Conservation (phyloP, 2,113 vertebrate genomes). For the Craseonycteris thonglongyai region DNA sequence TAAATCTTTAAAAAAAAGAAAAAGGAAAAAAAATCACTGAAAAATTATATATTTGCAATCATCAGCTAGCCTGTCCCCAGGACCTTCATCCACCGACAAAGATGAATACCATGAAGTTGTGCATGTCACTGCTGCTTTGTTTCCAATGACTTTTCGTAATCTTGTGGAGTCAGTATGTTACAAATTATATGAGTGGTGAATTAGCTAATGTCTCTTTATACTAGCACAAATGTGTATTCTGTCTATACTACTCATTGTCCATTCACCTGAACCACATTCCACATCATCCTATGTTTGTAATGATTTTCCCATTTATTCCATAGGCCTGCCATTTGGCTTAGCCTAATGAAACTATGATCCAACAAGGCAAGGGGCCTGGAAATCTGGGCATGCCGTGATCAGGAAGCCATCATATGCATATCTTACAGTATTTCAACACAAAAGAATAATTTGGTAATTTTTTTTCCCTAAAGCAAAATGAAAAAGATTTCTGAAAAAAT, state of each 20-base stretch:
- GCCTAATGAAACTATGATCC: neutral
- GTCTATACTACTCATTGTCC: neutral
- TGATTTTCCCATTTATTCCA: neutral
- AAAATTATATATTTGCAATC: neutral
- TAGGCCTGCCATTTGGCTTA: neutral
- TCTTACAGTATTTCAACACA: neutral
- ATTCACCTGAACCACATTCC: neutral
- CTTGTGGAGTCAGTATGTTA: neutral
- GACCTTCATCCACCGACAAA: neutral
- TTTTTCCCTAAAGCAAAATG: neutral
- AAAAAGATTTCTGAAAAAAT: conserved; percentile 12
- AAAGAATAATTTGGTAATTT: neutral
- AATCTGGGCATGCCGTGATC: neutral
- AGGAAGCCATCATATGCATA: neutral
- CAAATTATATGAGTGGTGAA: neutral
- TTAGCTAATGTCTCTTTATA: neutral
- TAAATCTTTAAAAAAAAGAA: neutral
- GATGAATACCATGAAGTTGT: neutral
- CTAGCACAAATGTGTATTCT: neutral
- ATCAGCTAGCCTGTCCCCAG: neutral
- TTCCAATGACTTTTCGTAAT: neutral
- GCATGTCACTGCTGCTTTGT: neutral
- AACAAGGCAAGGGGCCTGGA: neutral
- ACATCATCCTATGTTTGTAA: neutral
- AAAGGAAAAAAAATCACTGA: neutral